phyloP scores from a whole-genome alignment of 2,797 vertebrate genomes.

The Acrossocheilus wenchowensis region DNA sequence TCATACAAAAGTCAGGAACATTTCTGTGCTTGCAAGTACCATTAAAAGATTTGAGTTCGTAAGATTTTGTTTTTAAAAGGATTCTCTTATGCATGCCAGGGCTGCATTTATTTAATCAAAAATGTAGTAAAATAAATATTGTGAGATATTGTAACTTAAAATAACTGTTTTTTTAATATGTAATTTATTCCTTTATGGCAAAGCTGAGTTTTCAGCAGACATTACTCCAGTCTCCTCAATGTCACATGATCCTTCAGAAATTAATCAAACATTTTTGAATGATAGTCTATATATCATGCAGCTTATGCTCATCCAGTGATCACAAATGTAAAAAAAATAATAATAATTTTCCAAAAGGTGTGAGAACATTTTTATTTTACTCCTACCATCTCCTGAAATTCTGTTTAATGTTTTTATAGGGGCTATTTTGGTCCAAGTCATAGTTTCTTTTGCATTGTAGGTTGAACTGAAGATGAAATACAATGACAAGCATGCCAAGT shows the following conservation, averaged over 20 bases:
- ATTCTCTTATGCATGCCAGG: neutral
- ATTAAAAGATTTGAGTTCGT: neutral
- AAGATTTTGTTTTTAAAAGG: neutral
- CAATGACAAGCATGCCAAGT: constrained; percentile 90
- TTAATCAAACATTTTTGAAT: neutral
- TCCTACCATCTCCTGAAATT: neutral
- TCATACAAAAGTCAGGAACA: neutral
- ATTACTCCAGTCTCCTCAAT: neutral
- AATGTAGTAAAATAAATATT: neutral
- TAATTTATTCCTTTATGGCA: neutral
- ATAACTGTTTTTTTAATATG: neutral
- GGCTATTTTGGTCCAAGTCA: neutral
- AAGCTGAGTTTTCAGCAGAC: neutral
- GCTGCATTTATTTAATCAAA: neutral
- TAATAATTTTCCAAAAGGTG: too few relatives aligned
- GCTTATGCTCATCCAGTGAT: neutral
- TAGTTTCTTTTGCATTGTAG: constrained; percentile 68
- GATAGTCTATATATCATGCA: neutral
- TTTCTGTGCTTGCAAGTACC: neutral
- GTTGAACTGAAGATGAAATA: constrained; percentile 97
- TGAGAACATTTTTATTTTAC: neutral
- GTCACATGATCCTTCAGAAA: neutral
- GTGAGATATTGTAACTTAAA: neutral
- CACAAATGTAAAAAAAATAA: neutral
- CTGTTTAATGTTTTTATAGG: neutral